Evolutionary conservation across 2,888 invertebrate genomes (phyloP).

Genomic region (Gibbula magus): DNA sequence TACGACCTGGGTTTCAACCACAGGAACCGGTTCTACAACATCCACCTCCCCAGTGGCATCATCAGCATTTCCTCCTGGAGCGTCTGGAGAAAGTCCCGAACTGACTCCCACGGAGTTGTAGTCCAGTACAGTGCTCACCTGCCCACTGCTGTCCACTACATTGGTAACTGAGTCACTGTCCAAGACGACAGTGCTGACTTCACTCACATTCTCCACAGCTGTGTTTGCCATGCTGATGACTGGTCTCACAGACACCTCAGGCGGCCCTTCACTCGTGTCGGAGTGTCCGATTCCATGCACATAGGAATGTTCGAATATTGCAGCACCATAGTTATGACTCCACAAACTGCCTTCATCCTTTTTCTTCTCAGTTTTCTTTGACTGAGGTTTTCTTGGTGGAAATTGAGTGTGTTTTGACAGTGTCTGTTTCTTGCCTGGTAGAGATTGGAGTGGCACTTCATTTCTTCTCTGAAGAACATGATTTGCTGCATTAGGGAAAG

Average conservation of each 20-base stretch:
- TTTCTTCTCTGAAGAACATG: not conserved
- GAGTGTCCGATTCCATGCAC: not conserved
- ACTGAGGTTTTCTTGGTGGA: too few species aligned
- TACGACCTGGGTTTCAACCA: not conserved
- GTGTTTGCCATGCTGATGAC: not conserved
- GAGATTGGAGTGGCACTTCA: not conserved
- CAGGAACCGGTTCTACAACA: not conserved
- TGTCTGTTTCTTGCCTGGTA: not conserved
- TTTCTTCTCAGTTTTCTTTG: not conserved
- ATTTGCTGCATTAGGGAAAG: conserved; percentile 2
- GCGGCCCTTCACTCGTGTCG: not conserved
- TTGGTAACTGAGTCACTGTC: not conserved
- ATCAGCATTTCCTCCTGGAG: too few species aligned
- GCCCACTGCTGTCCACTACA: not conserved
- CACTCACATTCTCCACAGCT: not conserved
- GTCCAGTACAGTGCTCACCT: not conserved
- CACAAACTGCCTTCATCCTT: not conserved
- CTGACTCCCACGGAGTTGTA: too few species aligned
- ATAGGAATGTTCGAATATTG: conserved; percentile 2
- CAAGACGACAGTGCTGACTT: too few species aligned
- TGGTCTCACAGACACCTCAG: not conserved
- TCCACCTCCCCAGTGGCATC: too few species aligned
- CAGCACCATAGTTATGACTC: not conserved
- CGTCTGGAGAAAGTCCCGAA: too few species aligned
- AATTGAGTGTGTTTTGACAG: too few species aligned